These are phyloP conservation scores for Dolichotis patagonum DNA, from an alignment of 2,113 vertebrate genomes.

Conservation along the genomic window DNA sequence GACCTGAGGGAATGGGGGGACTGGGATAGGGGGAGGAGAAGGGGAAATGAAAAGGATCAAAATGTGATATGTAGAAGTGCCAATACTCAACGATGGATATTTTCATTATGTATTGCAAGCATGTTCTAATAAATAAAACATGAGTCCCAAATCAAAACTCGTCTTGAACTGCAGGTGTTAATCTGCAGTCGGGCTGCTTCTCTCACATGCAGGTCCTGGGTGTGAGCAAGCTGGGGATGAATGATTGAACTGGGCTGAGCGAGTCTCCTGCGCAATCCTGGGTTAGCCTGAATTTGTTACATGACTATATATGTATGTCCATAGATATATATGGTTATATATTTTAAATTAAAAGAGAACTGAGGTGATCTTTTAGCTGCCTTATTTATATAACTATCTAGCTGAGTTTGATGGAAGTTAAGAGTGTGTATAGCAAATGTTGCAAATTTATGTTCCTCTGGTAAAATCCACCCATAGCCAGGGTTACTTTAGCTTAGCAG, in stretches of 20 bases:
- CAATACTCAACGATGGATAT: not conserved
- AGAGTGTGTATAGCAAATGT: not conserved
- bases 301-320: not conserved
- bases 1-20: not conserved
- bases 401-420: not conserved
- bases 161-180: not conserved
- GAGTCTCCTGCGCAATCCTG: not conserved
- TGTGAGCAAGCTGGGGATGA: not conserved
- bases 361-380: not conserved
- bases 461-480: not conserved
- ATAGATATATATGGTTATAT: not conserved
- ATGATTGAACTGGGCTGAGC: not conserved
- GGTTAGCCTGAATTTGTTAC: not conserved
- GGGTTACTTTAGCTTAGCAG: not conserved
- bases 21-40: not conserved
- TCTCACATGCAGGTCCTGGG: not conserved
- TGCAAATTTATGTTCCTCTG: not conserved
- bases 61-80: too few relatives aligned
- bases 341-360: not conserved
- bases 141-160: not conserved
- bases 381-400: conserved; percentile 27
- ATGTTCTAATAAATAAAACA: not conserved
- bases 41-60: not conserved
- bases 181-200: not conserved
- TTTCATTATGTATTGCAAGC: not conserved